Base-by-base conservation (phyloP, 2,888 invertebrate species). In the Molorchus minor region DNA sequence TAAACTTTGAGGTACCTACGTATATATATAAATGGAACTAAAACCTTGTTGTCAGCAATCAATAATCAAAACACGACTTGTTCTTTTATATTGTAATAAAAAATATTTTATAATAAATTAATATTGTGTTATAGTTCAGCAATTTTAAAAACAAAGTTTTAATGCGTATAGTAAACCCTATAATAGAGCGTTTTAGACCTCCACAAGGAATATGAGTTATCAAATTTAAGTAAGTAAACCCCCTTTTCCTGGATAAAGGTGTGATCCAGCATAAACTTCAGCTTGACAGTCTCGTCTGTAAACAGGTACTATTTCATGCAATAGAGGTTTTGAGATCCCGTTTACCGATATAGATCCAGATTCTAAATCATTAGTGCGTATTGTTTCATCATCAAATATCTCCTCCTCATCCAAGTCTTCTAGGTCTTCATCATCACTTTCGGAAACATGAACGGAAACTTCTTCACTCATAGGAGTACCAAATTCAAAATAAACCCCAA, bases 131-230 rank as follows among this genome's bases (percentile, higher is more conserved):
- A 38, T 33, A 56, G 47, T 21, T 30, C 29, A 21, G 21, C 15
- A 54, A 54, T 35, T 36, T 45, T 36, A 21, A 52, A 15, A 56
- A 62, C 44, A 57, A 36, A 55, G 30, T 33, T 57, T 75, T 75
- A 80, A 59, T 93, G 91, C 49, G 94, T 97, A 80, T 99, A 99
- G 81, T 97, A 99, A 47, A 99, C 97, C 82, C 98, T 89, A 82
- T 99, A 99, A 82, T 98, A 99, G 53, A 99, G 87, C 41, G 96
- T 97, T 88, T 99, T 99, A 71, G 97, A 97, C 75, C 99, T 88
- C 98, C 98, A 99, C 70, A 99, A 85, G 53, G 97, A 98, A 81
- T 98, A 99, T 0, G 98, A 96, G 83, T 99, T 99, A 83, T 99
- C 99, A 82, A 99, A 99, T 83, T 99, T 99, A 36, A 99, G 85